Conservation (phyloP, 2,113 vertebrate genomes). For the Mirounga angustirostris region DNA sequence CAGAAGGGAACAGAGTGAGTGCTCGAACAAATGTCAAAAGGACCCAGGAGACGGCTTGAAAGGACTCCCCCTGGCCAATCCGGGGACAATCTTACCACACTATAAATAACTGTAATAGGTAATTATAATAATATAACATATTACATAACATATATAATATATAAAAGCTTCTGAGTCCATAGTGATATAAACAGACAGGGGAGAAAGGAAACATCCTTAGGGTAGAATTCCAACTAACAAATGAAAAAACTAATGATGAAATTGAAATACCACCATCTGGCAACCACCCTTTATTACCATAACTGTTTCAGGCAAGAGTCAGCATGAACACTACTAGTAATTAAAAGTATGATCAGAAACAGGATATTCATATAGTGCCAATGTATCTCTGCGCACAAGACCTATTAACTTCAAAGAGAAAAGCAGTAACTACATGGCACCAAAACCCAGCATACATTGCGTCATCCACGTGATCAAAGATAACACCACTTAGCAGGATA, state of each 20-base stretch:
- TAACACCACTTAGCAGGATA: accelerated
- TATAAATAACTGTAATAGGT: background rate
- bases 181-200: background rate
- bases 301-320: background rate
- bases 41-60: background rate
- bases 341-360: background rate
- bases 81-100: background rate
- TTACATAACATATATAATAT: background rate
- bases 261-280: background rate
- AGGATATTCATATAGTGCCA: background rate
- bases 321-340: background rate
- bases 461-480: background rate
- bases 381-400: background rate
- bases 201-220: background rate
- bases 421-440: background rate
- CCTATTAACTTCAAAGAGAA: background rate
- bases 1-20: background rate
- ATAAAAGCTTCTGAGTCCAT: background rate
- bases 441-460: background rate
- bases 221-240: background rate
- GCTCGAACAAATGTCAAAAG: background rate
- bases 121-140: background rate
- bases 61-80: background rate
- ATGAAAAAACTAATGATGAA: background rate
- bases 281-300: background rate